phyloP scores from a whole-genome alignment of 2,888 invertebrate species.

The Eilema griseolum region DNA sequence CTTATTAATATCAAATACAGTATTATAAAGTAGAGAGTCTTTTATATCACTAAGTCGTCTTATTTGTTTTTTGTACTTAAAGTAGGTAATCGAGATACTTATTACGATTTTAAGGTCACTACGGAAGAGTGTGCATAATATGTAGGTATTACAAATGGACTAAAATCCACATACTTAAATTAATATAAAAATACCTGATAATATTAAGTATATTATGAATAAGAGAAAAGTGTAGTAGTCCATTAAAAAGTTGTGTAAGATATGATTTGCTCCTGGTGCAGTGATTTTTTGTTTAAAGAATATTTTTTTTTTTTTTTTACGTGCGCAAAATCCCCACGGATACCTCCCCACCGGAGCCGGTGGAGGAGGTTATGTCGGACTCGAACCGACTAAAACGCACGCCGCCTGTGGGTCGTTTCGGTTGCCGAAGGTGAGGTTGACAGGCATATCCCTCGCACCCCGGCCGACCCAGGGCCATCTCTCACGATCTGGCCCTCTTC shows the following conservation, averaged over 20 bases:
- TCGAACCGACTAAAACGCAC: too few relatives aligned
- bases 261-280: background rate
- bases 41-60: conserved; percentile 4
- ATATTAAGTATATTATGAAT: background rate
- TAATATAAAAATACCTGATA: background rate
- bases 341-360: too few relatives aligned
- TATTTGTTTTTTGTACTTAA: conserved; percentile 4
- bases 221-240: background rate
- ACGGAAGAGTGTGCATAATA: background rate
- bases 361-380: too few relatives aligned
- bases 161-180: background rate
- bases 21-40: conserved; percentile 2
- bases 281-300: too few relatives aligned
- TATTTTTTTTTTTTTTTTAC: too few relatives aligned
- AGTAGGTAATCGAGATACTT: background rate
- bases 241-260: background rate
- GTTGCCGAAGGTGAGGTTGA: too few relatives aligned
- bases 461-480: too few relatives aligned
- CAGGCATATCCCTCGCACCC: too few relatives aligned
- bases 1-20: background rate
- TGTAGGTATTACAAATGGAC: background rate
- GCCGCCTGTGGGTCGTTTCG: too few relatives aligned
- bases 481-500: too few relatives aligned
- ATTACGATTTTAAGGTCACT: conserved; percentile 4
- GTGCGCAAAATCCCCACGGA: too few relatives aligned